Evolutionary conservation across 2,888 invertebrate genomes (phyloP).

Genomic region (Brenthis hecate): DNA sequence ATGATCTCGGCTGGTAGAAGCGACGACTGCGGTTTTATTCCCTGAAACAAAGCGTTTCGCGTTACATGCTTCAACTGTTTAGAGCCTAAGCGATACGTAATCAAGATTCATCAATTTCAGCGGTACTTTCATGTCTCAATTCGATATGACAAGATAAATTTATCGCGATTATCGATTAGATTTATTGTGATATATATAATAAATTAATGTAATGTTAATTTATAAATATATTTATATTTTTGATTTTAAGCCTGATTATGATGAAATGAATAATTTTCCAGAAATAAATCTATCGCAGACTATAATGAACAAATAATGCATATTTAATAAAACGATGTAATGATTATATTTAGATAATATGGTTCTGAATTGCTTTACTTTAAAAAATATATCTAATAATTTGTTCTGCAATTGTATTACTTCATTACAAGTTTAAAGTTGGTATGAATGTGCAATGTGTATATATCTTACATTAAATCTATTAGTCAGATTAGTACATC

Average conservation of each 20-base stretch:
- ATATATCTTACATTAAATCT: slow-evolving; percentile 3
- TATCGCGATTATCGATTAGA: slow-evolving; percentile 45
- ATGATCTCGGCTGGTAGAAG: slow-evolving; percentile 79
- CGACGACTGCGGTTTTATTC: slow-evolving; percentile 57
- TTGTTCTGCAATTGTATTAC: slow-evolving; percentile 1
- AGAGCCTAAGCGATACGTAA: slow-evolving; percentile 19
- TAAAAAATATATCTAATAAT: not conserved
- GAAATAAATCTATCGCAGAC: slow-evolving; percentile 7
- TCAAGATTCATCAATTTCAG: slow-evolving; percentile 43
- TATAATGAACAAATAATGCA: too few relatives aligned
- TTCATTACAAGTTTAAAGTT: not conserved
- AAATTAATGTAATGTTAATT: slow-evolving; percentile 34
- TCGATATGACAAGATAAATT: slow-evolving; percentile 36
- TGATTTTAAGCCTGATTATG: not conserved
- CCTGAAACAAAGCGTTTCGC: slow-evolving; percentile 49
- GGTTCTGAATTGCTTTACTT: too few relatives aligned
- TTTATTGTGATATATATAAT: slow-evolving; percentile 39
- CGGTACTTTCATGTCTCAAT: slow-evolving; percentile 45
- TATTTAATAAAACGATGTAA: too few relatives aligned
- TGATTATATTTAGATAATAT: too few relatives aligned
- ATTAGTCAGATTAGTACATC: slow-evolving; percentile 20
- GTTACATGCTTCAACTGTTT: not conserved
- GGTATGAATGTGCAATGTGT: not conserved
- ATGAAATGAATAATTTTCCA: not conserved
- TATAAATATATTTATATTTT: not conserved